Conservation (phyloP, 2,888 invertebrate genomes). For the Drosophila glabriapex region DNA sequence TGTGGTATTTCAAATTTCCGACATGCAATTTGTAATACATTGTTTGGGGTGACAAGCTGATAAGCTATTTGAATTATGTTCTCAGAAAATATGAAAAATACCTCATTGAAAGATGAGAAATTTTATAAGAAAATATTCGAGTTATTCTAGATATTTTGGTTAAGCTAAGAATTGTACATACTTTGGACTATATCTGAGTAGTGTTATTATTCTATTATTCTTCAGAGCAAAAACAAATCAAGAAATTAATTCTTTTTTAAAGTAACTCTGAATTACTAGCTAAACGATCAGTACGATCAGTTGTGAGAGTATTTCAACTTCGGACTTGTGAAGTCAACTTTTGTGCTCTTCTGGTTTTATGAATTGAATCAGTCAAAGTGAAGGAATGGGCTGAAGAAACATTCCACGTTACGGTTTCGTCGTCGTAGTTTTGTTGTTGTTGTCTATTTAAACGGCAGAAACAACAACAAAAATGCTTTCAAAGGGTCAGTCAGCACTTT, state of each 20-base stretch:
- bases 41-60: not conserved
- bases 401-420: conserved; percentile 25
- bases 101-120: no score
- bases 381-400: conserved; percentile 36
- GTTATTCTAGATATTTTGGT: not conserved
- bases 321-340: not conserved
- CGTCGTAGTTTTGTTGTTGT: conserved; percentile 36
- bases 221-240: not conserved
- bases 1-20: not conserved
- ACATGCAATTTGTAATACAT: not conserved
- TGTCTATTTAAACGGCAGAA: conserved; percentile 62
- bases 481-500: conserved; percentile 73
- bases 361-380: conserved; percentile 82
- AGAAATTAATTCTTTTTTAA: not conserved
- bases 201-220: not conserved
- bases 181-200: not conserved
- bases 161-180: not conserved
- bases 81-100: not conserved
- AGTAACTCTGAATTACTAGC: not conserved
- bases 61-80: not conserved
- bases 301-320: conserved; percentile 12
- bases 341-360: conserved; percentile 60
- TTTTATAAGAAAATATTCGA: not conserved
- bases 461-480: conserved; percentile 51
- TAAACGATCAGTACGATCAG: not conserved